Conservation (phyloP, 1,140 invertebrate genomes). For the Drosophila littoralis region DNA sequence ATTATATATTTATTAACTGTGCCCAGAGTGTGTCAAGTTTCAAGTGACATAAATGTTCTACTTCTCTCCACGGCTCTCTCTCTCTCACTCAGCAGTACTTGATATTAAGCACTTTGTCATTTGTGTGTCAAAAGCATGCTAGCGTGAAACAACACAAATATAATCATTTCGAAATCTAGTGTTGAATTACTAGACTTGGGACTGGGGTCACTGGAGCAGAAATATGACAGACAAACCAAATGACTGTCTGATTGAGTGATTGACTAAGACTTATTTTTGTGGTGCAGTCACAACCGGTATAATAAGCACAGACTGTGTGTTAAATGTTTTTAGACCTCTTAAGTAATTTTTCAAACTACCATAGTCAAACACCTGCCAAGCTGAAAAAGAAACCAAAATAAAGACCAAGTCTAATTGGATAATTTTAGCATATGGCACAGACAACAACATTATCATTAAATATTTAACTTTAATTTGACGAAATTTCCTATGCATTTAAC, state of each 20-base stretch:
- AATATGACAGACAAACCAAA: constrained; percentile 22
- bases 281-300: not conserved
- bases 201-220: constrained; percentile 56
- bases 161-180: constrained; percentile 21
- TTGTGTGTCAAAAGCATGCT: constrained; percentile 74
- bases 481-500: not conserved
- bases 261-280: constrained; percentile 42
- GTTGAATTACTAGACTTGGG: constrained; percentile 35
- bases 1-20: not conserved
- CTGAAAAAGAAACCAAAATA: not conserved
- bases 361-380: not conserved
- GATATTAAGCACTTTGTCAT: constrained; percentile 74
- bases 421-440: not conserved
- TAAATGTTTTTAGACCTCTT: not conserved
- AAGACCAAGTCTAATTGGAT: not conserved
- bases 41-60: constrained; percentile 58
- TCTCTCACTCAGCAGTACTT: constrained; percentile 4
- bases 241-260: constrained; percentile 4
- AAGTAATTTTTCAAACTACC: not conserved
- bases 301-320: not conserved
- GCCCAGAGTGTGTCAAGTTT: constrained; percentile 2
- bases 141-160: constrained; percentile 47
- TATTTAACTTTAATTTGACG: too few relatives aligned
- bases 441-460: not conserved
- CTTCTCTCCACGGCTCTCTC: constrained; percentile 8